A percentile compares a stretch with the other conserved stretches of the same genome.
Conservation (phyloP, 2,888 invertebrate genomes). For the Amorpha juglandis region DNA sequence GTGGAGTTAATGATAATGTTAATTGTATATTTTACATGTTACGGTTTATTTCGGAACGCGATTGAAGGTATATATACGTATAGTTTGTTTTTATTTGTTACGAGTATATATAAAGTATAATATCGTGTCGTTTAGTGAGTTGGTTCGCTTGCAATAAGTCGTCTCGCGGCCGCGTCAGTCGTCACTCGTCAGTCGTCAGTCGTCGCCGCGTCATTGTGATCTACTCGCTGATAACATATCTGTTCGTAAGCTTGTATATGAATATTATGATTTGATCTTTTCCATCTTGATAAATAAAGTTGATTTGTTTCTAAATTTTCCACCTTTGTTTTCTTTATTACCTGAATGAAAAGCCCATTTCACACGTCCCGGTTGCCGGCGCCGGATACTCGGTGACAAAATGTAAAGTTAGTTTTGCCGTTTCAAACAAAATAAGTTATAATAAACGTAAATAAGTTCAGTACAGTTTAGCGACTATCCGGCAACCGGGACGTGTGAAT, state of each 20-base stretch:
- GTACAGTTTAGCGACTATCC: too few species aligned
- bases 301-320: constrained; percentile 84
- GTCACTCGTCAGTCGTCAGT: neutral
- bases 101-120: constrained; percentile 51
- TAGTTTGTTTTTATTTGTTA: constrained; percentile 61
- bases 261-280: constrained; percentile 81
- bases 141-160: constrained; percentile 41
- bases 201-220: constrained; percentile 46
- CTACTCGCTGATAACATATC: constrained; percentile 63
- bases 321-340: constrained; percentile 52
- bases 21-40: constrained; percentile 72
- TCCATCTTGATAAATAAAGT: constrained; percentile 84
- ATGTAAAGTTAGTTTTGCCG: neutral
- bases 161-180: constrained; percentile 2
- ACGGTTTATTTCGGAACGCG: constrained; percentile 60
- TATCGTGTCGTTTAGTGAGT: constrained; percentile 38
- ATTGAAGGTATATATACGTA: constrained; percentile 38
- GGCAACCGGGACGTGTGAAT: too few species aligned
- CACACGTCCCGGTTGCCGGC: too few species aligned
- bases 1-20: constrained; percentile 65
- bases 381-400: too few species aligned
- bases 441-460: too few species aligned
- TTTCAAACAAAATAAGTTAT: too few species aligned
- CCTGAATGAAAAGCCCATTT: neutral
- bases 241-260: constrained; percentile 76